These are phyloP conservation scores for Pachyrhynchus sulphureomaculatus DNA, from an alignment of 1,140 invertebrate genomes.

Conservation along the genomic window DNA sequence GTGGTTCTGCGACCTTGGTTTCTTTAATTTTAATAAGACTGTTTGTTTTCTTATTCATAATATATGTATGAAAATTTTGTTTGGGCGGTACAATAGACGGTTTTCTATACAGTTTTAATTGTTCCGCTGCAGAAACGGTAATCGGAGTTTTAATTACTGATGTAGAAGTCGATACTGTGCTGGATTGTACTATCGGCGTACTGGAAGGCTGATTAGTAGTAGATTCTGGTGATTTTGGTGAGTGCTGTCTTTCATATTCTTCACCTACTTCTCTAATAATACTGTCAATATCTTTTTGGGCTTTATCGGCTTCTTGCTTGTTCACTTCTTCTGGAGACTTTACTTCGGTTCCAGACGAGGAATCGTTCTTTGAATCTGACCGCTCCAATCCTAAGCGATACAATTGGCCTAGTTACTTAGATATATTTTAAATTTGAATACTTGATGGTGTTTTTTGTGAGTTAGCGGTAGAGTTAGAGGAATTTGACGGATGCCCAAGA, in stretches of 20 bases:
- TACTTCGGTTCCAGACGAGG: background rate
- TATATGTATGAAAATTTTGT: background rate
- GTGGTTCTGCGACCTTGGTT: background rate
- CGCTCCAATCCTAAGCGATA: background rate
- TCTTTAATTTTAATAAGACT: background rate
- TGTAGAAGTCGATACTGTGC: background rate
- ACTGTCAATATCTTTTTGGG: slow-evolving; percentile 41
- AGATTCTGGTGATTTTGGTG: background rate
- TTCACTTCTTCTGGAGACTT: background rate
- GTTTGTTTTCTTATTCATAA: background rate
- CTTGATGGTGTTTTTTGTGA: background rate
- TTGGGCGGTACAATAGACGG: no score
- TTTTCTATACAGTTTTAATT: slow-evolving; percentile 16
- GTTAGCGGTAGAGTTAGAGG: background rate
- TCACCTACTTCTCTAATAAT: slow-evolving; percentile 43
- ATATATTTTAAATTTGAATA: background rate
- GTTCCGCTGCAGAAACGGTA: background rate
- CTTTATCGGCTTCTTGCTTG: slow-evolving; percentile 7
- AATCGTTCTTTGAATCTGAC: background rate
- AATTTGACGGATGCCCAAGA: background rate
- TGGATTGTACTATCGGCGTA: background rate
- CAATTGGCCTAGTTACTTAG: background rate
- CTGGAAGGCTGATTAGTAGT: no score
- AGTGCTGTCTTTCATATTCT: slow-evolving; percentile 37
- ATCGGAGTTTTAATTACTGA: background rate